Conservation (phyloP, 2,113 vertebrate genomes). For the Coryphaenoides rupestris region DNA sequence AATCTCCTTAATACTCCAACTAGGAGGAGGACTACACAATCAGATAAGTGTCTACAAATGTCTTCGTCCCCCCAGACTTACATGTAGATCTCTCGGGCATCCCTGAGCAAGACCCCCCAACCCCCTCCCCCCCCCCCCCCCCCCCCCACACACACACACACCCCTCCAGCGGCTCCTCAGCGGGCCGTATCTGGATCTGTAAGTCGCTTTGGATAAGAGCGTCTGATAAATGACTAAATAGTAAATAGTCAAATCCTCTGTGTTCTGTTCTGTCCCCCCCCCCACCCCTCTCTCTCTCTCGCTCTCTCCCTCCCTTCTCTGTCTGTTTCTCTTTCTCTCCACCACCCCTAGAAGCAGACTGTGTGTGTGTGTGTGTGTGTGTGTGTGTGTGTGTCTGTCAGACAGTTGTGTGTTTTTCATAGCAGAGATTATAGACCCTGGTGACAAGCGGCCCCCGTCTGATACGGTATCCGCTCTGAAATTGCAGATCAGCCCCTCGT, state of each 20-base stretch:
- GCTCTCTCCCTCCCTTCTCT: constrained; percentile 22
- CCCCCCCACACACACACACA: no score
- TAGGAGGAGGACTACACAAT: no score
- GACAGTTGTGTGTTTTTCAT: background rate
- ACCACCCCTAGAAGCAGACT: constrained; percentile 56
- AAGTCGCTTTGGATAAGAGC: no score
- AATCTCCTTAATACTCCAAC: no score
- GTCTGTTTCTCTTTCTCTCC: no score
- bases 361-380: constrained; percentile 51
- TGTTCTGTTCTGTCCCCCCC: background rate
- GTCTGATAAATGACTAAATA: constrained; percentile 12
- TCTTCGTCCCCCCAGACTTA: no score
- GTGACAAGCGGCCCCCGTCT: constrained; percentile 68
- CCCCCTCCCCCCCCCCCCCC: no score
- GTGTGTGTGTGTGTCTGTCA: background rate
- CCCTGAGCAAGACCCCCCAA: no score
- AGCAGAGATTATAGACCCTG: constrained; percentile 65
- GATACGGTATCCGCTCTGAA: constrained; percentile 72
- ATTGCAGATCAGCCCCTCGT: constrained; percentile 66
- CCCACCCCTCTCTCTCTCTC: constrained; percentile 3
- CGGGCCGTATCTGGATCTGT: constrained; percentile 32
- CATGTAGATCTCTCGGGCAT: no score
- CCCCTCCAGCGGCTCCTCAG: background rate
- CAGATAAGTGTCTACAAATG: no score
- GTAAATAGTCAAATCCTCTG: constrained; percentile 33